Evolutionary conservation across 2,888 invertebrate genomes (phyloP).

Genomic region (Agrypnus murinus): DNA sequence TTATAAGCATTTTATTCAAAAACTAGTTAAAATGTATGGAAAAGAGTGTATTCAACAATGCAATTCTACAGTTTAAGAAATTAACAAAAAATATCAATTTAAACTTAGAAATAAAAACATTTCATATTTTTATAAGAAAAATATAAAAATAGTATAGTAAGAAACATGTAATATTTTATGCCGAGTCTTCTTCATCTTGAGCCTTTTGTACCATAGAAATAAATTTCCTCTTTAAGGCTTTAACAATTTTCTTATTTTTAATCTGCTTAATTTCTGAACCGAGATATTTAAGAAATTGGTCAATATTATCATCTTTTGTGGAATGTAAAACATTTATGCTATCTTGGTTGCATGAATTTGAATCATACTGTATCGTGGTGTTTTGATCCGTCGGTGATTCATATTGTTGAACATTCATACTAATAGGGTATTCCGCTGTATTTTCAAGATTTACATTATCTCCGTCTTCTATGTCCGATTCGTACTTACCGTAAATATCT

Average conservation of each 20-base stretch:
- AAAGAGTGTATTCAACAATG: too few species aligned
- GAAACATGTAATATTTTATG: constrained; percentile 13
- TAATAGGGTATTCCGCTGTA: background rate
- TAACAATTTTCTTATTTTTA: constrained; percentile 28
- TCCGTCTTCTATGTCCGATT: constrained; percentile 14
- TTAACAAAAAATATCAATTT: too few species aligned
- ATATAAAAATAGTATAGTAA: background rate
- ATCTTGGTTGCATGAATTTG: constrained; percentile 9
- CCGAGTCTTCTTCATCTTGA: constrained; percentile 37
- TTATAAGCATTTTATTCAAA: too few species aligned
- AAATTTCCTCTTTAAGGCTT: constrained; percentile 31
- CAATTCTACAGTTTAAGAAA: too few species aligned
- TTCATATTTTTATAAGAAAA: too few species aligned
- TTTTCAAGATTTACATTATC: constrained; percentile 6
- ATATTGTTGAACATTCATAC: constrained; percentile 8
- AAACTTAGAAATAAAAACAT: too few species aligned
- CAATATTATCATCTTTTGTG: constrained; percentile 31
- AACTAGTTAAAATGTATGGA: too few species aligned
- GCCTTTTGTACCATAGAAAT: constrained; percentile 33
- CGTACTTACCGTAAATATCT: constrained; percentile 15
- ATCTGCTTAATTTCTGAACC: constrained; percentile 37
- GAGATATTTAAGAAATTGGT: constrained; percentile 34
- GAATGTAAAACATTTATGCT: background rate
- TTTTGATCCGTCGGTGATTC: constrained; percentile 1
- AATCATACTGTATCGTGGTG: constrained; percentile 5